A percentile compares a stretch with the other conserved stretches of the same genome.
Conservation (phyloP, 2,113 vertebrate genomes). For the Mandrillus leucophaeus region DNA sequence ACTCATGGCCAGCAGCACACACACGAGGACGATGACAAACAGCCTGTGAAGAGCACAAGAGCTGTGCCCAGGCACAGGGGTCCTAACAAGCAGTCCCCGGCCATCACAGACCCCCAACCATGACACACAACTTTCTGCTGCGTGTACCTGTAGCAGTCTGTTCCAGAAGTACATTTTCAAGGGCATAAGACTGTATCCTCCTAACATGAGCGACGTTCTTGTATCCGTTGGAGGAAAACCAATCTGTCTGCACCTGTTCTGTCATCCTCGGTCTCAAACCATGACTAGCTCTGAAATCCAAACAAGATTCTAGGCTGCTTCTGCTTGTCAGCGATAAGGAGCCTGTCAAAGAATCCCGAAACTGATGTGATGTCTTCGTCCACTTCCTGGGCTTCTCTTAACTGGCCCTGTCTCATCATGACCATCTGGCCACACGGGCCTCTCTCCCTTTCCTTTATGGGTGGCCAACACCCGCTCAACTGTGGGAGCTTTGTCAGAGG, state of each 20-base stretch:
- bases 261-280: not conserved
- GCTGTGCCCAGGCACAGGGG: not conserved
- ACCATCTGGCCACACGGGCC: not conserved
- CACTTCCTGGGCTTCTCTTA: not conserved
- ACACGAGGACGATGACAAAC: not conserved
- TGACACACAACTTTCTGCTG: not conserved
- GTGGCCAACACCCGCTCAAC: conserved; percentile 40
- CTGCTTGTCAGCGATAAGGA: not conserved
- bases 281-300: not conserved
- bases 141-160: not conserved
- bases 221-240: not conserved
- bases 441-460: conserved; percentile 49
- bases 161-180: not conserved
- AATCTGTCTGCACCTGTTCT: not conserved
- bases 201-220: not conserved
- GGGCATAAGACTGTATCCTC: not conserved
- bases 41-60: not conserved
- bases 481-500: not conserved
- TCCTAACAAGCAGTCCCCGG: not conserved
- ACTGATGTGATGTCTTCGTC: not conserved
- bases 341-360: not conserved
- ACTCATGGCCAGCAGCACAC: not conserved
- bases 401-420: not conserved
- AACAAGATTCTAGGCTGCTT: not conserved
- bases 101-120: not conserved